phyloP scores from a whole-genome alignment of 2,888 invertebrate species.

The Agrilus mali region DNA sequence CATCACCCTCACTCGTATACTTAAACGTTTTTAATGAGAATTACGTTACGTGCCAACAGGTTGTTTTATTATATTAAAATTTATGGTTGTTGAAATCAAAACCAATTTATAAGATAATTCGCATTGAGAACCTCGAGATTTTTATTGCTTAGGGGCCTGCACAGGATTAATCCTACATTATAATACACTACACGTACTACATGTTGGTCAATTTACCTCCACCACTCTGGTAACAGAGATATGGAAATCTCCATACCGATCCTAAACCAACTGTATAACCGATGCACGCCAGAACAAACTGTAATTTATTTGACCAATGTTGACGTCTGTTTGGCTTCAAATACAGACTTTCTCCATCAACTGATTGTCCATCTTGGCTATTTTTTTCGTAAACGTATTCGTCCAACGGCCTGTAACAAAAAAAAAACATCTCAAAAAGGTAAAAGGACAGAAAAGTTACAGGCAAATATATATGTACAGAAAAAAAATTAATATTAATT shows the following conservation, averaged over 20 bases:
- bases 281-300: slow-evolving; percentile 79
- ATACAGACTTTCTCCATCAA: slow-evolving; percentile 53
- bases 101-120: too few relatives aligned
- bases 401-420: slow-evolving; percentile 51
- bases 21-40: too few relatives aligned
- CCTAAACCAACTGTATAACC: slow-evolving; percentile 83
- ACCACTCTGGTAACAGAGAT: slow-evolving; percentile 81
- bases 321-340: slow-evolving; percentile 60
- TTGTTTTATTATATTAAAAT: too few relatives aligned
- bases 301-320: slow-evolving; percentile 80
- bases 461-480: too few relatives aligned
- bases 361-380: slow-evolving; percentile 59
- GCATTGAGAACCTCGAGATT: too few relatives aligned
- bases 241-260: slow-evolving; percentile 88
- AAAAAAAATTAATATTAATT: too few relatives aligned
- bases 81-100: too few relatives aligned
- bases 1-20: too few relatives aligned
- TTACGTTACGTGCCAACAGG: too few relatives aligned
- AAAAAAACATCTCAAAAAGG: background rate
- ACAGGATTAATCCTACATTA: too few relatives aligned
- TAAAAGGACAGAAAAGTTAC: background rate
- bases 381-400: slow-evolving; percentile 64
- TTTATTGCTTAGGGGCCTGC: too few relatives aligned
- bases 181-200: too few relatives aligned
- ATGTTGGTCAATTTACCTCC: slow-evolving; percentile 48